A percentile compares a stretch with the other conserved stretches of the same genome.
phyloP scores from a whole-genome alignment of 1,140 invertebrate genomes.

The Colletes latitarsis region DNA sequence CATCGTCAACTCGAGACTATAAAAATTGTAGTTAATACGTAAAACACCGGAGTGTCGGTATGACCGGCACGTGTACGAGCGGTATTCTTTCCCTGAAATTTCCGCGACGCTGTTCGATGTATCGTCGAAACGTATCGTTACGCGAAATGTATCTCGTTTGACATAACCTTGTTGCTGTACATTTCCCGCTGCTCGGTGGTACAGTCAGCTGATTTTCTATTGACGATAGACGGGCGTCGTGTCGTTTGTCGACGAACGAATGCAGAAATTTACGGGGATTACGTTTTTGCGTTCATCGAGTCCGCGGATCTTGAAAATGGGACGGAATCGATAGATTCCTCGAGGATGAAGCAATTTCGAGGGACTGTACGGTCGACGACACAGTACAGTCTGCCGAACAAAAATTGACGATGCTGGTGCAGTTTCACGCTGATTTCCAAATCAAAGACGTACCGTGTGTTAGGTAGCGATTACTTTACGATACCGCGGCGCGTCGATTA shows the following conservation, averaged over 20 bases:
- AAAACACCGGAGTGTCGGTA: background rate
- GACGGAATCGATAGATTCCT: background rate
- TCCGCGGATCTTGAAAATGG: background rate
- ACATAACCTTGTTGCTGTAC: conserved; percentile 46
- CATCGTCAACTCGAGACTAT: background rate
- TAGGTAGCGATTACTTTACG: background rate
- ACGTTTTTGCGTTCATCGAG: background rate
- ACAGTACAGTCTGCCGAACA: conserved; percentile 57
- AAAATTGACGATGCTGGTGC: conserved; percentile 48
- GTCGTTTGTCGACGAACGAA: background rate
- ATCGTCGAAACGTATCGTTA: background rate
- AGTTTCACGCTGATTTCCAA: background rate
- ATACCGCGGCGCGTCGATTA: too few species aligned
- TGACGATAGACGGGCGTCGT: background rate
- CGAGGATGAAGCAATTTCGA: conserved; percentile 42
- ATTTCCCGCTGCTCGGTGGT: conserved; percentile 33
- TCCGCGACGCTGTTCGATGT: background rate
- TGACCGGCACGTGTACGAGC: background rate
- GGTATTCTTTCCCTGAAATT: background rate
- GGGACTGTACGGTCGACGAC: conserved; percentile 62
- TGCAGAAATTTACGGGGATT: background rate
- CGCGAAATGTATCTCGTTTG: background rate
- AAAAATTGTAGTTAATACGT: background rate
- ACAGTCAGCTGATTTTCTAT: conserved; percentile 32
- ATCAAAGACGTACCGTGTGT: background rate